Evolutionary conservation across 2,113 vertebrate genomes (phyloP), one percentile per base, ranked within the genome.

Genomic region (Hyla sarda): DNA sequence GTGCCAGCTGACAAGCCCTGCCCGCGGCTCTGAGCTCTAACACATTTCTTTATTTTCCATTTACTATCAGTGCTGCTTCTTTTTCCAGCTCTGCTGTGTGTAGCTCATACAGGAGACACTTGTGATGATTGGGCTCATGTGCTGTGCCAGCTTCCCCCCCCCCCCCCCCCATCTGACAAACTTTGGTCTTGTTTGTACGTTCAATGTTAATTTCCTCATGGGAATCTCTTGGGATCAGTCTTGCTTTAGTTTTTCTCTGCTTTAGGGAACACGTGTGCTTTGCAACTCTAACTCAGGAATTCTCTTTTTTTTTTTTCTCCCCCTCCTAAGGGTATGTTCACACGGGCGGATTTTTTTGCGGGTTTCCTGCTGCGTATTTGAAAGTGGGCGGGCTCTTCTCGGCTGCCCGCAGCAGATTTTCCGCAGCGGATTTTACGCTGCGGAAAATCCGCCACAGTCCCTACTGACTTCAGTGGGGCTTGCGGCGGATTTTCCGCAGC

Each of bases 1-100:
- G 34, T 82, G 85, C 77, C 85, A 45, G 85, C 37, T 74, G 80
- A 45, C 85, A 60, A 45, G 76, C 77, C 25, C 76, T 71, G 60
- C 58, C 60, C 50, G 30, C 56, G 47, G 50, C 34, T 73, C 25
- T 16, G 23, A 48, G 77, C 52, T 48, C 21, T 19, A 48, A 50
- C 54, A 74, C 1, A 12, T 50, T 56, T 72, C 23, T 71, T 23
- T 37, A 11, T 17, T 14, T 71, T 60, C 73, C 28, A 37, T 67
- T 23, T 21, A 23, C 30, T 41, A 41, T 65, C 56, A 47, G 12
- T 65, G 37, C 54, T 3, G 32, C 21, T n/a, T 23, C 11, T 56
- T 60, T 58, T 60, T 79, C 21, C 32, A 16, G 30, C 28, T 14
- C 4, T 37, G 50, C 12, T 9, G 14, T 11, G 54, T 25, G 54